A percentile compares a stretch with the other conserved stretches of the same genome.
These are phyloP conservation scores for Coboldia fuscipes DNA, from an alignment of 1,140 invertebrate species.

Conservation along the genomic window DNA sequence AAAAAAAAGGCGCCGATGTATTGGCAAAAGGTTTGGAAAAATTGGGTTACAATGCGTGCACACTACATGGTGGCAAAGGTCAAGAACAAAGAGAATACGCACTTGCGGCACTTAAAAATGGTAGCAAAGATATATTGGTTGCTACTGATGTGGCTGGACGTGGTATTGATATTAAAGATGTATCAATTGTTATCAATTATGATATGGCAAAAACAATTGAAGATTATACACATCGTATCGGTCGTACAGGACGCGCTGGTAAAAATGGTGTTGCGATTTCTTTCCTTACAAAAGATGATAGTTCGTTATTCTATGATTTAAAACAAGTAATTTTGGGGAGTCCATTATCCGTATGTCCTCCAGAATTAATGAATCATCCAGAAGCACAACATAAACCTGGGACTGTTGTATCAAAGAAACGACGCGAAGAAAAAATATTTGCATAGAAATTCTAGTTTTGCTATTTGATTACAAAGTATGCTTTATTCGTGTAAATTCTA, in stretches of 20 bases:
- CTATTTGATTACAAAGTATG: too few species aligned
- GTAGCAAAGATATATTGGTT: constrained; percentile 94
- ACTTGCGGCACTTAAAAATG: constrained; percentile 79
- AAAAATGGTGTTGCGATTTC: constrained; percentile 91
- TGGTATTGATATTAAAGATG: constrained; percentile 99
- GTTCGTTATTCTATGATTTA: constrained; percentile 86
- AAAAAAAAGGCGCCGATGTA: constrained; percentile 98
- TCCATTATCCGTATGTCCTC: constrained; percentile 88
- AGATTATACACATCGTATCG: constrained; percentile 99
- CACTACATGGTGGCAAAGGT: constrained; percentile 97
- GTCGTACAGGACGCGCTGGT: constrained; percentile 94
- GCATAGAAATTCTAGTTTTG: constrained; percentile 29
- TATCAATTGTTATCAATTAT: constrained; percentile 96
- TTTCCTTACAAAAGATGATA: constrained; percentile 95
- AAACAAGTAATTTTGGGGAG: constrained; percentile 79
- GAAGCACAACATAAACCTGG: constrained; percentile 97
- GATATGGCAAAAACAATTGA: constrained; percentile 99
- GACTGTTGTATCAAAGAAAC: constrained; percentile 80
- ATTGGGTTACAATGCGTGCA: constrained; percentile 89
- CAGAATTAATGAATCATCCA: constrained; percentile 93
- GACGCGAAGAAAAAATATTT: constrained; percentile 89
- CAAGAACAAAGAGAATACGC: constrained; percentile 99
- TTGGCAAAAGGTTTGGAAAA: constrained; percentile 94
- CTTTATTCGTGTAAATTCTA: too few species aligned
- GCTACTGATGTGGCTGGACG: constrained; percentile 98